Percentiles rank a stretch among this genome's conserved stretches.
These are phyloP conservation scores for Prietella phreatophila DNA, from an alignment of 2,113 vertebrate species.

Conservation along the genomic window DNA sequence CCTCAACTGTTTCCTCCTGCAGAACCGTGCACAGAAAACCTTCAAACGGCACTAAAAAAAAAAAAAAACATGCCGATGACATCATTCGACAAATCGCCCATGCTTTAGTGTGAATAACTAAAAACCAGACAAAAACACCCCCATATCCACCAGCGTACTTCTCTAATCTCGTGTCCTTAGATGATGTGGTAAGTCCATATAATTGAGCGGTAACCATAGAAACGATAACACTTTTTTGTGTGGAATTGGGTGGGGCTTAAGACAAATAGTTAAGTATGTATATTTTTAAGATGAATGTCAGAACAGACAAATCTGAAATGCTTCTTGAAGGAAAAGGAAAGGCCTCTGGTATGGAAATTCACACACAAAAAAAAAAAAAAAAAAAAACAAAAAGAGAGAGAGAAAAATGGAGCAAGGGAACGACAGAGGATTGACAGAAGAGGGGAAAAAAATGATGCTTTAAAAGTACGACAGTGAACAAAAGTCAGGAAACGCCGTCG, in stretches of 20 bases:
- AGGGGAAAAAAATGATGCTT: slow-evolving; percentile 87
- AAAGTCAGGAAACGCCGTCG: slow-evolving; percentile 93
- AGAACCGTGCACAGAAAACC: slow-evolving; percentile 57
- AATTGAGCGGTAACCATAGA: not conserved
- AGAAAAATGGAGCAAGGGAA: slow-evolving; percentile 68
- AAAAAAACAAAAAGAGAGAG: slow-evolving; percentile 68
- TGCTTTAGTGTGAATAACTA: not conserved
- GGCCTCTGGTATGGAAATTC: not conserved
- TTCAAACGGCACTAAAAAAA: not conserved
- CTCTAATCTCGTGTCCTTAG: no score
- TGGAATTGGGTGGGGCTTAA: not conserved
- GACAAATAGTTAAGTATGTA: not conserved
- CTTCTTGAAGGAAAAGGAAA: not conserved
- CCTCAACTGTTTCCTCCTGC: slow-evolving; percentile 66
- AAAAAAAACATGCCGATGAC: not conserved
- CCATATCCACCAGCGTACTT: no score
- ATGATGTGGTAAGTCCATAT: not conserved
- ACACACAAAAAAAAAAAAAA: slow-evolving; percentile 43
- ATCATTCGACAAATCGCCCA: not conserved
- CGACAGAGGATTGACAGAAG: slow-evolving; percentile 57
- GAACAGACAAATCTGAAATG: not conserved
- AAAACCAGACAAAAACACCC: not conserved
- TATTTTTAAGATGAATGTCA: not conserved
- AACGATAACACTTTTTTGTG: not conserved
- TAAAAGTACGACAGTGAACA: slow-evolving; percentile 90